These are phyloP conservation scores for Drosophila asahinai DNA, from an alignment of 1,140 invertebrate genomes.

Conservation along the genomic window DNA sequence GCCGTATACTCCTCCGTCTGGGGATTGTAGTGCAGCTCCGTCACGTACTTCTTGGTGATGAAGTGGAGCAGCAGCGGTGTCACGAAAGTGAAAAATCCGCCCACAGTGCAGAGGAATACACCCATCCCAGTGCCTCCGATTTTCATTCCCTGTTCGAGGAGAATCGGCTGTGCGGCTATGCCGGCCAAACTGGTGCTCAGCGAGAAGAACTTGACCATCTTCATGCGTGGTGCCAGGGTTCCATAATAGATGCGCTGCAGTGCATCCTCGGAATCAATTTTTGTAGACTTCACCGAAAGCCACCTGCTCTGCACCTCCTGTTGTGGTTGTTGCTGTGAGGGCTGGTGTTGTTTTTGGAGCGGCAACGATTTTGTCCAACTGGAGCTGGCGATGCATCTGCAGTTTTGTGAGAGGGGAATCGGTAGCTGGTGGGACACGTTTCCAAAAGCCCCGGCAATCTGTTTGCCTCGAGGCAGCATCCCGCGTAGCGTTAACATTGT, in stretches of 20 bases:
- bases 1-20: conserved; percentile 89
- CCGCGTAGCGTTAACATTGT: conserved; percentile 59
- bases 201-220: conserved; percentile 92
- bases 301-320: conserved; percentile 31
- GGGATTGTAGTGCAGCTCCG: conserved; percentile 90
- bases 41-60: conserved; percentile 94
- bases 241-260: conserved; percentile 88
- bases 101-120: conserved; percentile 88
- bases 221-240: conserved; percentile 88
- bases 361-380: conserved; percentile 7
- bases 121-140: conserved; percentile 86
- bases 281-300: not conserved
- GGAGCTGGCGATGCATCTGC: conserved; percentile 9
- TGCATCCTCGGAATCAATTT: conserved; percentile 13
- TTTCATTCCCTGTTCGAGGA: conserved; percentile 88
- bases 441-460: conserved; percentile 22
- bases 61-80: conserved; percentile 94
- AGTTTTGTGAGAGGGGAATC: conserved; percentile 13
- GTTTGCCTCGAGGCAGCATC: conserved; percentile 39
- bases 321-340: conserved; percentile 22
- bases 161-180: conserved; percentile 90
- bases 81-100: conserved; percentile 92
- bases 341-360: conserved; percentile 22
- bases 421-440: conserved; percentile 15
- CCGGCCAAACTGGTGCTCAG: conserved; percentile 90